Conservation (phyloP, 2,888 invertebrate genomes). For the Nomada fabriciana region DNA sequence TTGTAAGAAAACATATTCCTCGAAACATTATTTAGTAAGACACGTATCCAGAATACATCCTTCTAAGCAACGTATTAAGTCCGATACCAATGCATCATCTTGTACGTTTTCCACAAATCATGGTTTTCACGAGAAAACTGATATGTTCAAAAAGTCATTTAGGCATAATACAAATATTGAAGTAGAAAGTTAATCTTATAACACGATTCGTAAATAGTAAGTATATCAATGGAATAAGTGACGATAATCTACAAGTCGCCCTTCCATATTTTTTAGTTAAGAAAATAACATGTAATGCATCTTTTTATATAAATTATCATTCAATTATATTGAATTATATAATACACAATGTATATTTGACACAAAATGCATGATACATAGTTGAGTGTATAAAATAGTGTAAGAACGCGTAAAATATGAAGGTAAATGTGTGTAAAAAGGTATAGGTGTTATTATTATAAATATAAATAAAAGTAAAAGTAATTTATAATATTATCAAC, state of each 20-base stretch:
- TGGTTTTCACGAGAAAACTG: not conserved
- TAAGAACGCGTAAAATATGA: not conserved
- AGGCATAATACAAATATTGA: not conserved
- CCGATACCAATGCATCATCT: not conserved
- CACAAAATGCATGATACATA: not conserved
- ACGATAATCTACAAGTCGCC: not conserved
- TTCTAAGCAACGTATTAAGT: not conserved
- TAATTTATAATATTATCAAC: conserved; percentile 6
- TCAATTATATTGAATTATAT: not conserved
- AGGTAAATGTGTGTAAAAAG: conserved; percentile 16
- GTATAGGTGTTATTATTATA: not conserved
- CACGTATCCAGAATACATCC: conserved; percentile 10
- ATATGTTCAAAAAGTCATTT: not conserved
- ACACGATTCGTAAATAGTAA: not conserved
- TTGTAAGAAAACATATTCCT: conserved; percentile 75
- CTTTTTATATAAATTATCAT: conserved; percentile 7
- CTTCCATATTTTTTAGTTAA: not conserved
- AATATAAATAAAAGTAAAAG: conserved; percentile 1
- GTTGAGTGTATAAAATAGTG: not conserved
- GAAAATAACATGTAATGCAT: not conserved
- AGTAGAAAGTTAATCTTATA: not conserved
- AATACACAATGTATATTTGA: not conserved
- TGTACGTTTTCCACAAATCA: not conserved
- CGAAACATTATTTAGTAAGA: not conserved
- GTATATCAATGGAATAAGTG: not conserved